Conservation (phyloP, 2,113 vertebrate genomes). For the Sapajus apella region DNA sequence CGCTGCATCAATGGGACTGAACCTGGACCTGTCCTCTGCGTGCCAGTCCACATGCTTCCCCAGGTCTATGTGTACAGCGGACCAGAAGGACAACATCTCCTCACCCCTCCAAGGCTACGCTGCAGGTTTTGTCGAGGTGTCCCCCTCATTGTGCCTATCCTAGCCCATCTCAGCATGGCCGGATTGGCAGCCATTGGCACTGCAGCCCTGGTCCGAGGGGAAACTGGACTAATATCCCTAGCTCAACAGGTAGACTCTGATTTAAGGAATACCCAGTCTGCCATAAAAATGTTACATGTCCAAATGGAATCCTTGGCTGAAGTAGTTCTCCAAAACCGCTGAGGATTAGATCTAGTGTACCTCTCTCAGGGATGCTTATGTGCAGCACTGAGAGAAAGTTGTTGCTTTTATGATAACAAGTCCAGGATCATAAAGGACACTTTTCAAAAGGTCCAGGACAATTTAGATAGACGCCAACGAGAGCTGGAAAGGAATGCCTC, state of each 20-base stretch:
- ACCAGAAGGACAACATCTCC: too few species aligned
- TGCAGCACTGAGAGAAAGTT: not conserved
- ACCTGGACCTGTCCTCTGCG: too few species aligned
- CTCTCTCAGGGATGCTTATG: not conserved
- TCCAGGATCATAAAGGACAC: not conserved
- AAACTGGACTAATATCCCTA: not conserved
- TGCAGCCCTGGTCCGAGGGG: too few species aligned
- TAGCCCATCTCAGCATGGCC: too few species aligned
- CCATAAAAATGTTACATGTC: not conserved
- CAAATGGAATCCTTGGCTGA: not conserved
- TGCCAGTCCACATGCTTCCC: too few species aligned
- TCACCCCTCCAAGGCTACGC: too few species aligned
- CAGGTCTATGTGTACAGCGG: too few species aligned
- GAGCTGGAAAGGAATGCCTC: not conserved
- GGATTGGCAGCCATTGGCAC: too few species aligned
- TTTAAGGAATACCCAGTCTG: not conserved
- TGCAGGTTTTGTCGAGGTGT: too few species aligned
- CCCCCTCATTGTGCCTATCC: too few species aligned
- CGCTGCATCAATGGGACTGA: accelerated
- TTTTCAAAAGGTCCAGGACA: not conserved
- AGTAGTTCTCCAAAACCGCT: not conserved
- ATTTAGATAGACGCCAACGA: not conserved
- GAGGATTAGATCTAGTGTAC: not conserved
- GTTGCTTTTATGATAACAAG: not conserved
- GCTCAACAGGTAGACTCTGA: not conserved